Conservation (phyloP, 2,888 invertebrate species). For the Thyatira batis region DNA sequence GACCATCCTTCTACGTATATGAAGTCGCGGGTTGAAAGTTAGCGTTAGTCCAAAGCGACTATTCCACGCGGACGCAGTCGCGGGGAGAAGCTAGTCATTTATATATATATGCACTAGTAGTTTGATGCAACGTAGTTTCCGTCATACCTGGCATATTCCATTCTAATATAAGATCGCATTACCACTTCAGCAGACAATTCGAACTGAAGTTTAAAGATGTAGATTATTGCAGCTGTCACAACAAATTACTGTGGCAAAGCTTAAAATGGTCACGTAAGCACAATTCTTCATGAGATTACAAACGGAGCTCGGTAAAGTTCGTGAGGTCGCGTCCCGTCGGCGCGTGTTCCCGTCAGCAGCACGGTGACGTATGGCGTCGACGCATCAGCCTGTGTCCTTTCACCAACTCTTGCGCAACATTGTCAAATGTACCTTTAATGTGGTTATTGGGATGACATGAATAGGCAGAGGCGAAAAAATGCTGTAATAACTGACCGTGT, state of each 20-base stretch:
- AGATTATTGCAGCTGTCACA: not conserved
- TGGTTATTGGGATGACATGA: not conserved
- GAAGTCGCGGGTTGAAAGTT: too few species aligned
- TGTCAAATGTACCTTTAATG: not conserved
- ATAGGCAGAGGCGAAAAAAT: too few species aligned
- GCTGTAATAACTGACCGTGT: too few species aligned
- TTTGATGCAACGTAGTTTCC: too few species aligned
- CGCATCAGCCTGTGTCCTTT: slow-evolving; percentile 36
- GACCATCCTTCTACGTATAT: too few species aligned
- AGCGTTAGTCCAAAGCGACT: too few species aligned
- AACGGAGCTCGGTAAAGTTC: slow-evolving; percentile 18
- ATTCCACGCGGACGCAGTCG: too few species aligned
- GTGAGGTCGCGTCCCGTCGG: slow-evolving; percentile 26
- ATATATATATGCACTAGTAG: not conserved
- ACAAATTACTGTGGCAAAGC: not conserved
- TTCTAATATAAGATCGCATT: not conserved
- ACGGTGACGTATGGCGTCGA: slow-evolving; percentile 24
- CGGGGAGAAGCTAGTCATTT: too few species aligned
- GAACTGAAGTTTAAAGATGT: too few species aligned
- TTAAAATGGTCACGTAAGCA: slow-evolving; percentile 3
- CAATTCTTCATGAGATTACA: slow-evolving; percentile 14
- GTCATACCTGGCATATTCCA: too few species aligned
- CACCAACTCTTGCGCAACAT: slow-evolving; percentile 28
- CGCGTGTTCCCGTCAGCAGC: slow-evolving; percentile 28
- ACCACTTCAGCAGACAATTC: not conserved